phyloP scores from a whole-genome alignment of 2,888 invertebrate species.

The Machimus rusticus region DNA sequence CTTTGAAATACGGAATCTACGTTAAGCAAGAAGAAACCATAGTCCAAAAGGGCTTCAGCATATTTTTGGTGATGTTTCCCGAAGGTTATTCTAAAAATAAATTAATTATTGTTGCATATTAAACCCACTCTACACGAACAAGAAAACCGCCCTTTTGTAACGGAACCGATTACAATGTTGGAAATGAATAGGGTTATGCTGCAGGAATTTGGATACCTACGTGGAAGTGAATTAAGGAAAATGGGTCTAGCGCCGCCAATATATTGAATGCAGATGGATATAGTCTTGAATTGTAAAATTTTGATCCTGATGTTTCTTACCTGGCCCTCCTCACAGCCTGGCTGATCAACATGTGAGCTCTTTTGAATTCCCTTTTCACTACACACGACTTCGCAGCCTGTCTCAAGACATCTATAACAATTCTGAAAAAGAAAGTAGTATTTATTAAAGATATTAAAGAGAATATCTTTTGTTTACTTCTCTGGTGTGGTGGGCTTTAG shows the following conservation, averaged over 20 bases:
- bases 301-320: constrained; percentile 49
- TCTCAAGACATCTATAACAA: constrained; percentile 81
- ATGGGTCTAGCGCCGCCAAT: neutral
- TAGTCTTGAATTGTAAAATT: neutral
- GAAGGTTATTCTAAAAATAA: constrained; percentile 61
- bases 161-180: neutral
- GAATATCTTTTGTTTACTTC: constrained; percentile 61
- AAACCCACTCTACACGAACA: neutral
- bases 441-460: neutral
- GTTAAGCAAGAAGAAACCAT: constrained; percentile 89
- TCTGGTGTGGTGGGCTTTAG: constrained; percentile 71
- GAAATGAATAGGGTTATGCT: neutral
- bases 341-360: constrained; percentile 82
- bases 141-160: neutral
- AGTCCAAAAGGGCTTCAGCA: constrained; percentile 85
- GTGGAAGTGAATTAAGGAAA: neutral
- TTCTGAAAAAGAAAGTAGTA: constrained; percentile 61
- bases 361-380: constrained; percentile 82
- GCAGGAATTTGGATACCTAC: neutral
- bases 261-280: neutral
- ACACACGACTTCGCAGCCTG: constrained; percentile 91
- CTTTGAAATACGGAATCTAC: constrained; percentile 85
- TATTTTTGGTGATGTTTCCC: constrained; percentile 79
- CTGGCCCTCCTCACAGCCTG: constrained; percentile 74
- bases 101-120: neutral